phyloP scores from a whole-genome alignment of 35 echinoderm and acorn worm species.

The Strongylocentrotus purpuratus region DNA sequence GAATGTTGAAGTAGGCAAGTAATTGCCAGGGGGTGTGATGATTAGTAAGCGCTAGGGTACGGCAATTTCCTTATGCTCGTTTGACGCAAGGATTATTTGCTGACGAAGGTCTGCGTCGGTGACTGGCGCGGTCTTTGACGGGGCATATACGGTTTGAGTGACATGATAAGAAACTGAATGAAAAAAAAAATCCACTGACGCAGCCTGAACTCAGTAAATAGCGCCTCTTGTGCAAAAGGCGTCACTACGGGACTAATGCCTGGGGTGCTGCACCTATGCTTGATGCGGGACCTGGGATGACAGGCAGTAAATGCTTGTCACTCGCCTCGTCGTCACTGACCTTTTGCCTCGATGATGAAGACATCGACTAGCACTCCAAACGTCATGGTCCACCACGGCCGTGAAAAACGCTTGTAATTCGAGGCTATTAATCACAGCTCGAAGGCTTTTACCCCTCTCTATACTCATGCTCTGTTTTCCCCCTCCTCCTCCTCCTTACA shows the following conservation, averaged over 20 bases:
- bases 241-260: not conserved
- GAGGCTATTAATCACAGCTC: slow-evolving; percentile 38
- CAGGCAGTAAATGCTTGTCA: not conserved
- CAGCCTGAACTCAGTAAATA: no score
- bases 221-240: not conserved
- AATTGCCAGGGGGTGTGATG: no score
- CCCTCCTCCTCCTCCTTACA: slow-evolving; percentile 9
- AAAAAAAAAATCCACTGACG: no score
- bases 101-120: no score
- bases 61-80: no score
- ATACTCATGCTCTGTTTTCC: not conserved
- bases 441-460: not conserved
- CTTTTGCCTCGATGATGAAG: slow-evolving; percentile 23
- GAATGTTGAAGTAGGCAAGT: no score
- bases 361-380: slow-evolving; percentile 21
- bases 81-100: no score
- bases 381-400: slow-evolving; percentile 15
- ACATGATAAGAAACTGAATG: no score
- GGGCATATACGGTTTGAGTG: no score
- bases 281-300: not conserved
- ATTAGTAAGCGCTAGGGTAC: no score
- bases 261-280: not conserved
- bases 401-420: slow-evolving; percentile 12
- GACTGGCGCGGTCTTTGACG: no score
- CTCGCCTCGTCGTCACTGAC: slow-evolving; percentile 38